Evolutionary conservation across 2,113 vertebrate species (phyloP).

Genomic region (Corvus moneduloides): DNA sequence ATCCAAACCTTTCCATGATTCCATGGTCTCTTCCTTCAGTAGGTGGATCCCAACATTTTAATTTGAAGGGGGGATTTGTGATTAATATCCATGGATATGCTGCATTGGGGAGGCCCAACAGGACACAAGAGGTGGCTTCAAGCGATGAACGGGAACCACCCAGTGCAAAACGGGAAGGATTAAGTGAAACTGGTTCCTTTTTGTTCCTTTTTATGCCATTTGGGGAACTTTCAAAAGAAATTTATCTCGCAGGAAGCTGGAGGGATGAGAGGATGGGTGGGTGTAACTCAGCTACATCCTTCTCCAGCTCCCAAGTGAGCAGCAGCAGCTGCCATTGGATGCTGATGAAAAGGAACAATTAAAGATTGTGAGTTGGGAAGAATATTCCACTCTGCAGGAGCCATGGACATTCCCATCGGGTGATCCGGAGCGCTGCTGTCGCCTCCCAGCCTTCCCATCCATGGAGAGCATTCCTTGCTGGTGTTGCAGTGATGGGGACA

Average conservation of each 20-base stretch:
- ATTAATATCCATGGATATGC: background rate
- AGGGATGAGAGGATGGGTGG: constrained; percentile 38
- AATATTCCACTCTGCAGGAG: background rate
- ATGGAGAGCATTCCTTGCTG: background rate
- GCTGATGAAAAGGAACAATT: background rate
- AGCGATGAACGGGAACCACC: background rate
- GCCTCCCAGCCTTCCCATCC: background rate
- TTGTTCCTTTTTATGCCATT: constrained; percentile 17
- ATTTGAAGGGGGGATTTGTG: background rate
- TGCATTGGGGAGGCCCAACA: background rate
- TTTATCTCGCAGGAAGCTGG: background rate
- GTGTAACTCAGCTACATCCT: constrained; percentile 32
- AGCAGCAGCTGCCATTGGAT: constrained; percentile 23
- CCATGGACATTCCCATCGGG: fast-evolving
- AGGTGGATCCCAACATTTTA: background rate
- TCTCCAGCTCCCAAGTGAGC: background rate
- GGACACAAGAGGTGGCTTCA: background rate
- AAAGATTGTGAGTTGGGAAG: background rate
- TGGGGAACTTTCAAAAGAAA: constrained; percentile 36
- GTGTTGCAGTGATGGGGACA: background rate
- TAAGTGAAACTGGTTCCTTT: background rate
- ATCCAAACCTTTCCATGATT: background rate
- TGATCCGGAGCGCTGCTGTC: fast-evolving
- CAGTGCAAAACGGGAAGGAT: background rate
- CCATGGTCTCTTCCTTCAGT: background rate